Conservation (phyloP, 2,888 invertebrate genomes). For the Entomobrya multifasciata region DNA sequence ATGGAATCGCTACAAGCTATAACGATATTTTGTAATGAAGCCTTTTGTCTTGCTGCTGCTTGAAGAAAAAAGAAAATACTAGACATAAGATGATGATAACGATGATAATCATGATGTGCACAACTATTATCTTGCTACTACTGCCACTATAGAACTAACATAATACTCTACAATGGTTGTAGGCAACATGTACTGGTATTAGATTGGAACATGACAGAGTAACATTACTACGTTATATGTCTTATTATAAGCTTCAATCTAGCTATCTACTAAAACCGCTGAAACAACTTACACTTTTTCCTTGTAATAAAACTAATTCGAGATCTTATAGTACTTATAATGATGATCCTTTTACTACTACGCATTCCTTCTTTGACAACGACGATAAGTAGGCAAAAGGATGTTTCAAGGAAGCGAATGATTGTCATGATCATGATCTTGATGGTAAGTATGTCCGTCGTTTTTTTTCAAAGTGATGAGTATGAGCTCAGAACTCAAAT, state of each 20-base stretch:
- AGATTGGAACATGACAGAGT: too few species aligned
- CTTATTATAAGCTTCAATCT: conserved; percentile 34
- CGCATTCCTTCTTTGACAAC: conserved; percentile 2
- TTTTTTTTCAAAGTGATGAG: conserved; percentile 28
- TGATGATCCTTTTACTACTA: background rate
- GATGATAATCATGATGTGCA: conserved; percentile 6
- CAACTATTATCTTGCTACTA: conserved; percentile 15
- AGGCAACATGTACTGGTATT: background rate
- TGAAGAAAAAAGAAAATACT: background rate
- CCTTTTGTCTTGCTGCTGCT: background rate
- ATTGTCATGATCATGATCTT: conserved; percentile 44
- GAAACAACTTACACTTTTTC: conserved; percentile 13
- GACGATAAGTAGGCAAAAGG: background rate
- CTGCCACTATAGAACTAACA: background rate
- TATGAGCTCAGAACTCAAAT: background rate
- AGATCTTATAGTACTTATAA: background rate
- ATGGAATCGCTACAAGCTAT: conserved; percentile 20
- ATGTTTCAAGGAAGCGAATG: conserved; percentile 23
- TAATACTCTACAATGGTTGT: background rate
- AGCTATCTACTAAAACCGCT: too few species aligned
- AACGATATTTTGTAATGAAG: conserved; percentile 56
- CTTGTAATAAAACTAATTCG: conserved; percentile 26
- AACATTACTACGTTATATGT: too few species aligned
- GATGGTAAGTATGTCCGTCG: conserved; percentile 10
- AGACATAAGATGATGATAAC: background rate